Conservation (phyloP, 2,888 invertebrate species). For the Conomelus anceps region DNA sequence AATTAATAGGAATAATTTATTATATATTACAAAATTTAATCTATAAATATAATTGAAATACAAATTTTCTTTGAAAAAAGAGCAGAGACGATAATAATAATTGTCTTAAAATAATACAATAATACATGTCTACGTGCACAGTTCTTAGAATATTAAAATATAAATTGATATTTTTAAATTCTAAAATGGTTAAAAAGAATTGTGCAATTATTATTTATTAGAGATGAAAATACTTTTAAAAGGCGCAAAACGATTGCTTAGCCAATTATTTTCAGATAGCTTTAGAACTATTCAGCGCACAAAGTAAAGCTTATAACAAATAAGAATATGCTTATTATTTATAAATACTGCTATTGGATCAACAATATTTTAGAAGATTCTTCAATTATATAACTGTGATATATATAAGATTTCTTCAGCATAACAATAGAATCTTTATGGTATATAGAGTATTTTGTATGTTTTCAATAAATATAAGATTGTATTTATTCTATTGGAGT, state of each 20-base stretch:
- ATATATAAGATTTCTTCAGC: not conserved
- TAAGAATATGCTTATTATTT: not conserved
- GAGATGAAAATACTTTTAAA: not conserved
- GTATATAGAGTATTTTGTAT: not conserved
- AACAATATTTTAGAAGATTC: not conserved
- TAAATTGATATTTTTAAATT: not conserved
- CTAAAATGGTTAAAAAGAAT: not conserved
- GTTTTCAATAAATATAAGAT: not conserved
- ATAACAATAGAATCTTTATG: not conserved
- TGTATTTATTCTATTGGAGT: constrained; percentile 1
- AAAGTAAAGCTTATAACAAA: not conserved
- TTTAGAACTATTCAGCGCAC: not conserved
- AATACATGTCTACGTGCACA: not conserved
- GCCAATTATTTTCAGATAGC: not conserved
- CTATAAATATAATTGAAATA: not conserved
- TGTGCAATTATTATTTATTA: not conserved
- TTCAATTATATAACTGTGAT: not conserved
- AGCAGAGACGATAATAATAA: no score
- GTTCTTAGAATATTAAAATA: not conserved
- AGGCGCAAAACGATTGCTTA: not conserved
- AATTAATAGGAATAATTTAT: not conserved
- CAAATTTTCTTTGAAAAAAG: not conserved
- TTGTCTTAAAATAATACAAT: not conserved
- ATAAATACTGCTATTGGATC: not conserved
- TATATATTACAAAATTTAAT: not conserved